Evolutionary conservation across 1,140 invertebrate genomes (phyloP).

Genomic region (Drosophila mojavensis): DNA sequence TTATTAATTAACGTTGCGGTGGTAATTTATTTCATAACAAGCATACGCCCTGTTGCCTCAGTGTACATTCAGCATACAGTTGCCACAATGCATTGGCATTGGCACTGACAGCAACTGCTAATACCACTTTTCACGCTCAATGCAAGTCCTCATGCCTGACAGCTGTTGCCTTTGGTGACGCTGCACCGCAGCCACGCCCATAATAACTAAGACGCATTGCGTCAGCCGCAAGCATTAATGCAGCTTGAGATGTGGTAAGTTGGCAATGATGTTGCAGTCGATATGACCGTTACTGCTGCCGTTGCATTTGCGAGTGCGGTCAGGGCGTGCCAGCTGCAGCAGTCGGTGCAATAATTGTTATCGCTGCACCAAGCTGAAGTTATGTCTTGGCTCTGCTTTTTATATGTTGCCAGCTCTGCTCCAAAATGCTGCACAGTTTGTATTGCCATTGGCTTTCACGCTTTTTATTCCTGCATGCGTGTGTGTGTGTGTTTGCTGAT

Average conservation of each 20-base stretch:
- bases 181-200: slow-evolving; percentile 2
- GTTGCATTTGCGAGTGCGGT: slow-evolving; percentile 35
- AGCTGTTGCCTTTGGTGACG: background rate
- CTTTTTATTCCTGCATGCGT: background rate
- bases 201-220: slow-evolving; percentile 66
- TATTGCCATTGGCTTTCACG: slow-evolving; percentile 18
- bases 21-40: background rate
- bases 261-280: background rate
- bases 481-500: background rate
- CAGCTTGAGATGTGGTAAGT: slow-evolving; percentile 29
- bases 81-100: background rate
- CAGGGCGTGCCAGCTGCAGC: slow-evolving; percentile 31
- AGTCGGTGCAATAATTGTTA: slow-evolving; percentile 28
- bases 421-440: slow-evolving; percentile 28
- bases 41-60: slow-evolving; percentile 14
- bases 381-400: slow-evolving; percentile 29
- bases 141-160: background rate
- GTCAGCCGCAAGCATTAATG: slow-evolving; percentile 61
- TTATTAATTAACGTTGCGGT: background rate
- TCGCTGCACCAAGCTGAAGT: slow-evolving; percentile 25
- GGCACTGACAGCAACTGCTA: background rate
- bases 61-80: background rate
- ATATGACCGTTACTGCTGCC: background rate
- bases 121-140: slow-evolving; percentile 2
- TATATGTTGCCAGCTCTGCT: slow-evolving; percentile 9